Conservation (phyloP, 23 tunicate species). For the Phallusia fumigata region DNA sequence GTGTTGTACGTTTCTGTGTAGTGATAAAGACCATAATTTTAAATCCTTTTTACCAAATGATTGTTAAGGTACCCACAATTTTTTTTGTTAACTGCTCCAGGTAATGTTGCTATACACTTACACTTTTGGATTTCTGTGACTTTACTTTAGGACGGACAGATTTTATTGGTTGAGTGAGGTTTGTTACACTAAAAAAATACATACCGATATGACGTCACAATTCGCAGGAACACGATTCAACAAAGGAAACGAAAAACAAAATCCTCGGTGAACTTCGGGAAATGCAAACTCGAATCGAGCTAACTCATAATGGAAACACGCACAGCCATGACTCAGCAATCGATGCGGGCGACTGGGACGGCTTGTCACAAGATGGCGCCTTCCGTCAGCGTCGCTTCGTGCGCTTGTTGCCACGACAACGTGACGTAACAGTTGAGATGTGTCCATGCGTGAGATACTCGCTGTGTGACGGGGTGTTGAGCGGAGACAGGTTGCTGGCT, state of each 20-base stretch:
- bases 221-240: conserved; percentile 66
- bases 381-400: conserved; percentile 18
- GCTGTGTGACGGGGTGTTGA: conserved; percentile 32
- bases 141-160: too few species aligned
- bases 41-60: too few species aligned
- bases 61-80: too few species aligned
- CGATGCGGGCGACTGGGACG: conserved; percentile 82
- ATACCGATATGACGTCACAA: not conserved
- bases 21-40: too few species aligned
- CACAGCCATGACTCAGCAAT: conserved; percentile 92
- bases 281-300: conserved; percentile 37
- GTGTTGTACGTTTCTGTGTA: too few species aligned
- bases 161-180: too few species aligned
- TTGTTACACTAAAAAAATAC: not conserved
- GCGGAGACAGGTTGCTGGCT: conserved; percentile 57
- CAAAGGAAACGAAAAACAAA: conserved; percentile 64
- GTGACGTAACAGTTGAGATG: conserved; percentile 57
- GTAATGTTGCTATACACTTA: not conserved
- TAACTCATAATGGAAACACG: conserved; percentile 29
- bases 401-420: conserved; percentile 50
- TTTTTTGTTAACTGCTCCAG: too few species aligned
- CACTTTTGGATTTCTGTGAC: not conserved
- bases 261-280: conserved; percentile 44
- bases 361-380: conserved; percentile 34
- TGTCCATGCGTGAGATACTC: conserved; percentile 51